Conservation (phyloP, 2,113 vertebrate genomes). For the Ammodytes dubius region DNA sequence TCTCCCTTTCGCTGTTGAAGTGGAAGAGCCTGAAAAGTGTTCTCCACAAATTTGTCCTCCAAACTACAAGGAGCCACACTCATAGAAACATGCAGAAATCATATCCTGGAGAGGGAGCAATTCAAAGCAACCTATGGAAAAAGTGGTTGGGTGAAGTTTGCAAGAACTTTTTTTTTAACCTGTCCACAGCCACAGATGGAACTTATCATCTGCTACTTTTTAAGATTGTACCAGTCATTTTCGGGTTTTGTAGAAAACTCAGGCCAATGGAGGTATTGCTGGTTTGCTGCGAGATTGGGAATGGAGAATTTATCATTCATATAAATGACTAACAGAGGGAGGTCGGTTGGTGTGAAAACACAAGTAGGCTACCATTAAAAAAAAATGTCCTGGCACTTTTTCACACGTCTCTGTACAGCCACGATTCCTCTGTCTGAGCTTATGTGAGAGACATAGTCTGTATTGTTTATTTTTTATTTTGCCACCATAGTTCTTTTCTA, state of each 20-base stretch:
- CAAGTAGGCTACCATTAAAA: background rate
- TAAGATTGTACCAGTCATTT: conserved; percentile 3
- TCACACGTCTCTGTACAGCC: background rate
- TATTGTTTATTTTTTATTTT: background rate
- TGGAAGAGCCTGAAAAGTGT: conserved; percentile 51
- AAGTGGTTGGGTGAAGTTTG: conserved; percentile 18
- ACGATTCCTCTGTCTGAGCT: background rate
- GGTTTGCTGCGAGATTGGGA: background rate
- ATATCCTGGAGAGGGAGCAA: conserved; percentile 34
- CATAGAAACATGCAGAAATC: conserved; percentile 38
- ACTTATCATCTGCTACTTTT: conserved; percentile 15
- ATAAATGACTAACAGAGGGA: background rate
- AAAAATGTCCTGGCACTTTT: background rate
- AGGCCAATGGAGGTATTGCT: background rate
- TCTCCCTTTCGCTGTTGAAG: conserved; percentile 47
- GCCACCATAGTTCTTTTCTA: background rate
- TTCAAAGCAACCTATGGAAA: conserved; percentile 26
- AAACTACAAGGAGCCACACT: conserved; percentile 43
- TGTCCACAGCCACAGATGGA: conserved; percentile 23
- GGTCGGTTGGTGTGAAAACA: background rate
- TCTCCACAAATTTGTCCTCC: conserved; percentile 40
- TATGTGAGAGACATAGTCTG: background rate
- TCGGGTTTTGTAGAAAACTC: conserved; percentile 7
- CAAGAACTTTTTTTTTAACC: conserved; percentile 21
- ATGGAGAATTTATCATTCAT: conserved; percentile 5